These are phyloP conservation scores for Perccottus glenii DNA, from an alignment of 2,113 vertebrate genomes.

Conservation along the genomic window DNA sequence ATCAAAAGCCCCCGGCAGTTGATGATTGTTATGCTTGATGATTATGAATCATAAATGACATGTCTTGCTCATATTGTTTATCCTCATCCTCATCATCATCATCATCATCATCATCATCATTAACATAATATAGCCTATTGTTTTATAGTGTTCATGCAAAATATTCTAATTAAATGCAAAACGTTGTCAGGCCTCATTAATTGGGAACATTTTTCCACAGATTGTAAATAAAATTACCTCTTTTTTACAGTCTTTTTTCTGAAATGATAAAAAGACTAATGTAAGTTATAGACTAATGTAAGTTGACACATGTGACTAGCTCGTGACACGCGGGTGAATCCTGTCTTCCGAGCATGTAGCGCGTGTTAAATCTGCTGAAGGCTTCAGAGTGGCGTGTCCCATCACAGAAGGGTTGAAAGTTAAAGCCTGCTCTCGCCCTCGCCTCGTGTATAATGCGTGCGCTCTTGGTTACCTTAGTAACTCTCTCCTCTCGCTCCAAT, in stretches of 20 bases:
- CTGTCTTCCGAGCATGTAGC: not conserved
- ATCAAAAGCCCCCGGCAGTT: too few relatives aligned
- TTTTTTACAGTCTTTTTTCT: not conserved
- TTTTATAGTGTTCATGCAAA: too few relatives aligned
- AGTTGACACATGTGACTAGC: not conserved
- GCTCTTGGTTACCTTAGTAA: constrained; percentile 83
- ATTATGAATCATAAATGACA: too few relatives aligned
- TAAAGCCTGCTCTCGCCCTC: constrained; percentile 51
- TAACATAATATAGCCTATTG: too few relatives aligned
- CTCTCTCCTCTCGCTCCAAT: constrained; percentile 75
- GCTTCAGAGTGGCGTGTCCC: constrained; percentile 3
- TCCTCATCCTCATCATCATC: too few relatives aligned
- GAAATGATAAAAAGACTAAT: not conserved
- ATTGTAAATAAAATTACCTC: too few relatives aligned
- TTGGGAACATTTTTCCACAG: too few relatives aligned
- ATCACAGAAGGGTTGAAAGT: constrained; percentile 27
- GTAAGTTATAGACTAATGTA: not conserved
- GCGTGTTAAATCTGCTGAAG: not conserved
- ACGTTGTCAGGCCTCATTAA: too few relatives aligned
- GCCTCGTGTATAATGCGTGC: constrained; percentile 67
- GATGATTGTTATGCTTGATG: too few relatives aligned
- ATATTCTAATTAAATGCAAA: too few relatives aligned
- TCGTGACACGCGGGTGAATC: not conserved
- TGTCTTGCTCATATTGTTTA: too few relatives aligned
- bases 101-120: too few relatives aligned